Evolutionary conservation across 2,797 vertebrate genomes (phyloP).

Genomic region (Argentina silus): DNA sequence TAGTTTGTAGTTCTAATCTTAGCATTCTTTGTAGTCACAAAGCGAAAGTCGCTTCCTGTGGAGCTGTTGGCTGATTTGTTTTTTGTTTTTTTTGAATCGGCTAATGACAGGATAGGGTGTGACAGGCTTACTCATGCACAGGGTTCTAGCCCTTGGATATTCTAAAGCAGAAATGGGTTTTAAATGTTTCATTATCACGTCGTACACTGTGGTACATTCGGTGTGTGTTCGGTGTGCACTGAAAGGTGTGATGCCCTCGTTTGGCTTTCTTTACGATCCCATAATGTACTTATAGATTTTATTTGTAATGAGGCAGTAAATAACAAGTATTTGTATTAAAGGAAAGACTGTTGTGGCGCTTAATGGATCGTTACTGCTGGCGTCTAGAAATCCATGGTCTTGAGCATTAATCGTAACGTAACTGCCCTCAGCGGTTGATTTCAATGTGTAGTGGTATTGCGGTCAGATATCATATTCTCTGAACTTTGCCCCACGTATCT

Average conservation of each 20-base stretch:
- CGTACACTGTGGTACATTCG: conserved; percentile 10
- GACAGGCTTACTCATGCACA: neutral
- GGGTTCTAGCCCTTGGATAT: neutral
- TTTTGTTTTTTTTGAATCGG: neutral
- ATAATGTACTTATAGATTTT: conserved; percentile 46
- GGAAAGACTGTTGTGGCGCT: conserved; percentile 52
- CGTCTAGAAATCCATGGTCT: conserved; percentile 43
- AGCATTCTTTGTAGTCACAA: neutral
- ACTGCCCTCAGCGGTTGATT: conserved; percentile 43
- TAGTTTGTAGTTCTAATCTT: conserved; percentile 2
- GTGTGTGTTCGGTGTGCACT: neutral
- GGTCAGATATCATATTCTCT: conserved; percentile 9
- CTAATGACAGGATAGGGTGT: neutral
- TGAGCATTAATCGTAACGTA: conserved; percentile 49
- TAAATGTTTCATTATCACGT: conserved; percentile 12
- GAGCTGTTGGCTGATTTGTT: neutral
- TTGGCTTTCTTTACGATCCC: conserved; percentile 31
- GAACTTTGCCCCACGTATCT: too few species aligned
- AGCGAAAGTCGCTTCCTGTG: neutral
- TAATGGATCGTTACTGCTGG: conserved; percentile 57
- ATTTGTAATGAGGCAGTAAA: conserved; percentile 62
- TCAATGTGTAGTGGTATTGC: conserved; percentile 40
- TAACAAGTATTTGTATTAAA: conserved; percentile 60
- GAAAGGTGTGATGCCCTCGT: conserved; percentile 23
- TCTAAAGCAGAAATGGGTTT: neutral